phyloP scores from a whole-genome alignment of 2,113 vertebrate genomes.

The Corythornis madagascariensis region DNA sequence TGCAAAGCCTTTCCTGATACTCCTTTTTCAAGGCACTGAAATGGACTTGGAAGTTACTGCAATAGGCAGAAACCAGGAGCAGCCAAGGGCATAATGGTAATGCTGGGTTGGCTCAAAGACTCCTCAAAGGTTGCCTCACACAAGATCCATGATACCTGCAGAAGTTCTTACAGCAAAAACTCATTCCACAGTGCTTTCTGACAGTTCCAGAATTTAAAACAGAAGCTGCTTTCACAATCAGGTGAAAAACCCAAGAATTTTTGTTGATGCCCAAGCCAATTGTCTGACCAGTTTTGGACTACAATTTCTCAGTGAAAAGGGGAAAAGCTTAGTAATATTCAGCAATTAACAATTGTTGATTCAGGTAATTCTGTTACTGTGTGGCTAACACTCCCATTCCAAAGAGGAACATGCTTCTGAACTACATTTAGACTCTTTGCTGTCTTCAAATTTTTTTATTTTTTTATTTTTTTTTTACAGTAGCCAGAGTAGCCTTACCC shows the following conservation, averaged over 20 bases:
- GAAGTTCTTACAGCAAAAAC: not conserved
- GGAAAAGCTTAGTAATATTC: not conserved
- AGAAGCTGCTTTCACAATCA: not conserved
- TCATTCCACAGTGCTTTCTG: not conserved
- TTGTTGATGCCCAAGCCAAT: not conserved
- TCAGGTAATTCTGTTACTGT: not conserved
- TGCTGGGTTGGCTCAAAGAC: not conserved
- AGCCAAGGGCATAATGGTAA: not conserved
- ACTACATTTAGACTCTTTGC: not conserved
- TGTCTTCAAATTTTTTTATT: not conserved
- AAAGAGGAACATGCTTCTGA: not conserved
- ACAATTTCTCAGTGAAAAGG: not conserved
- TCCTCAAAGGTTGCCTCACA: not conserved
- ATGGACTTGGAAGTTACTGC: not conserved
- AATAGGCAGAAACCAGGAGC: not conserved
- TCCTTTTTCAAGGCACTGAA: not conserved
- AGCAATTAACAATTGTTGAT: not conserved
- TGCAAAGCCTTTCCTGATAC: not conserved
- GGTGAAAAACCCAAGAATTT: not conserved
- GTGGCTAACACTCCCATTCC: not conserved
- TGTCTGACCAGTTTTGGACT: not conserved
- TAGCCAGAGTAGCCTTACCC: not conserved
- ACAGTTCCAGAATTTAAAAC: not conserved
- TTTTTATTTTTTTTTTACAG: not conserved
- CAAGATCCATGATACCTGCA: not conserved